Conservation (phyloP, 2,797 vertebrate species). For the Uromys caudimaculatus region DNA sequence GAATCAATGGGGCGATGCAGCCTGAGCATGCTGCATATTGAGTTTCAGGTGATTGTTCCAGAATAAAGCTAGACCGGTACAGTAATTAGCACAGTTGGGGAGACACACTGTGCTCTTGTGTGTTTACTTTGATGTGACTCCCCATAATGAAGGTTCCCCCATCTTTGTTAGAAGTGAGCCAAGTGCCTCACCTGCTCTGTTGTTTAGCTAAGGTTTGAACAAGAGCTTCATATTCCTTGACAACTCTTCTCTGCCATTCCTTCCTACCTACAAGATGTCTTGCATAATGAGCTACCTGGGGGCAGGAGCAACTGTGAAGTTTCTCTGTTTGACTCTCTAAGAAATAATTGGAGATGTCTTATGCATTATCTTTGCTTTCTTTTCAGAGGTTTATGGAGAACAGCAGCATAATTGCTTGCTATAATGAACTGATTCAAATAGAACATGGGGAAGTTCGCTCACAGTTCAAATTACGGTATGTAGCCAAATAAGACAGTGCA, state of each 20-base stretch:
- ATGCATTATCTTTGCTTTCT: slow-evolving; percentile 80
- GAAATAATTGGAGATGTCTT: slow-evolving; percentile 73
- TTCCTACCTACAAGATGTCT: slow-evolving; percentile 23
- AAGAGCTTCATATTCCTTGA: slow-evolving; percentile 21
- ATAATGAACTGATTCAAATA: slow-evolving; percentile 96
- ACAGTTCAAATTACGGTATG: slow-evolving; percentile 97
- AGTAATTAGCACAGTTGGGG: background rate
- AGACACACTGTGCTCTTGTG: background rate
- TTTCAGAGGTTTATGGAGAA: slow-evolving; percentile 95
- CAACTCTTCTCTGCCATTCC: background rate
- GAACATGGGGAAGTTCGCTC: slow-evolving; percentile 95
- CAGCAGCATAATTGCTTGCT: slow-evolving; percentile 93
- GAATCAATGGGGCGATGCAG: fast-evolving
- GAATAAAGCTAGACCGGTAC: background rate
- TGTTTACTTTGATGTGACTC: slow-evolving; percentile 3
- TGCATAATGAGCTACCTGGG: slow-evolving; percentile 38
- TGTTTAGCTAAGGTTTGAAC: slow-evolving; percentile 21
- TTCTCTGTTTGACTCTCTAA: slow-evolving; percentile 51
- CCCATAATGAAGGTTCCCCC: background rate
- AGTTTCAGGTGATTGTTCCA: background rate
- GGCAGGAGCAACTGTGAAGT: slow-evolving; percentile 19
- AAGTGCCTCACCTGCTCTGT: background rate
- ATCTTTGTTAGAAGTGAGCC: background rate
- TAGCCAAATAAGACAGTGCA: slow-evolving; percentile 65
- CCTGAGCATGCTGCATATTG: background rate